Base-by-base conservation (phyloP, 2,113 vertebrate genomes). In the Paracanthobrama guichenoti region DNA sequence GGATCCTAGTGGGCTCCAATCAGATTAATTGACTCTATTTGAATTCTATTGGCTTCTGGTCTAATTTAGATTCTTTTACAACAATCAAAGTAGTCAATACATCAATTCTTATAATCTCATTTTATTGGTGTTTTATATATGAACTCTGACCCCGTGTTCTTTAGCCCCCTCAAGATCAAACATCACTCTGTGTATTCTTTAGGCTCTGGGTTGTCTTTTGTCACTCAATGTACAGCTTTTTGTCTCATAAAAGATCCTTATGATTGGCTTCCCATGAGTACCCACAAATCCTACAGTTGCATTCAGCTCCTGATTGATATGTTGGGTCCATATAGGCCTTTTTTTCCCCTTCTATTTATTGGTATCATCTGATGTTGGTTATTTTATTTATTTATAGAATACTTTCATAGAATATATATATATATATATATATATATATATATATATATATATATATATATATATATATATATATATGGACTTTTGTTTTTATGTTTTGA, bases 1-100 rank as follows among this genome's bases (percentile, higher is more conserved):
- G 48, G 60, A 67, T 24, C 74, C 50, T 84, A 44, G 57, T 73
- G 84, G n/a, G 57, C 57, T 67, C 50, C 72, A 78, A 67, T 85
- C 62, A 79, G 77, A 86, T 79, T 85, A 86, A 89, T 89, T 84
- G 84, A 76, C 64, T 62, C 59, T 35, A 26, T 69, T 39, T 16
- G 2, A 9, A 75, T 83, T 66, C 53, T 72, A n/a, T 79, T 79
- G 69, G 48, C 55, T 74, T 78, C 46, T 81, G 64, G 69, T 80
- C 35, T 81, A 79, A 78, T 79, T 86, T 86, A 59, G 42, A 26
- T 44, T 83, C 31, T 31, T 74, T 84, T 84, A 82, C 77, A 81
- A 53, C 66, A 82, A 64, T 57, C 20, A 48, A 50, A 80, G 14
- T 46, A 9, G 9, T 62, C 77, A 64, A 62, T 64, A 46, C n/a